Evolutionary conservation across 2,888 invertebrate genomes (phyloP).

Genomic region (Mesorhabditis spiculigera): DNA sequence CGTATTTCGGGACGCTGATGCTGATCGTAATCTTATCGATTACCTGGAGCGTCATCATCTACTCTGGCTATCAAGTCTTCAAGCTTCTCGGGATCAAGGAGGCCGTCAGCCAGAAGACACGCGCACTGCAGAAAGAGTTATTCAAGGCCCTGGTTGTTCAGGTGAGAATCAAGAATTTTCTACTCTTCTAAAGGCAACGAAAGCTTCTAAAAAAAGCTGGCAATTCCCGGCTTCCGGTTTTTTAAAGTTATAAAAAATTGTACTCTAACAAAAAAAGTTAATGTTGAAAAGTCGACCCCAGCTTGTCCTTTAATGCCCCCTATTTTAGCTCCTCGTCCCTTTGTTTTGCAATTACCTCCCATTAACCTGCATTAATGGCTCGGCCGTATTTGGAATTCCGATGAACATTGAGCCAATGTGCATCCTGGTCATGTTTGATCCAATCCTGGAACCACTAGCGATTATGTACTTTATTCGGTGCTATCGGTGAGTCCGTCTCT

Average conservation of each 20-base stretch:
- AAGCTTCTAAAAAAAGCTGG: too few species aligned
- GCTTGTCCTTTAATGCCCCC: too few species aligned
- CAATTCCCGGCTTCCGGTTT: too few species aligned
- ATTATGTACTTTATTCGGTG: not conserved
- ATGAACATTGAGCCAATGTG: not conserved
- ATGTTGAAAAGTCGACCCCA: too few species aligned
- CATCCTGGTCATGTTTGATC: slow-evolving; percentile 4
- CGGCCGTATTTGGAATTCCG: not conserved
- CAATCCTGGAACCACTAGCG: not conserved
- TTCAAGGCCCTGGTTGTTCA: not conserved
- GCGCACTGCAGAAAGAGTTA: not conserved
- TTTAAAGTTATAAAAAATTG: too few species aligned
- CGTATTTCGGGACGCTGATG: not conserved
- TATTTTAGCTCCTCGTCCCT: not conserved
- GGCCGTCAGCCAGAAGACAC: not conserved
- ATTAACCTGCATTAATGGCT: not conserved
- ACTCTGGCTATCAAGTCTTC: not conserved
- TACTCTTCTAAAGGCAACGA: too few species aligned
- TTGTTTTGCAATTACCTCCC: not conserved
- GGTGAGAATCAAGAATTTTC: not conserved
- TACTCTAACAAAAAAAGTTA: too few species aligned
- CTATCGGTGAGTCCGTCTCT: not conserved
- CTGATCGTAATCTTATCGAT: not conserved
- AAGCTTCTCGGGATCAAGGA: not conserved
- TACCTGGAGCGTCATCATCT: not conserved